Evolutionary conservation across 35 echinoderm and acorn worm species (phyloP), one percentile per base, ranked within the genome.

Genomic region (Nesometra sesokonis): DNA sequence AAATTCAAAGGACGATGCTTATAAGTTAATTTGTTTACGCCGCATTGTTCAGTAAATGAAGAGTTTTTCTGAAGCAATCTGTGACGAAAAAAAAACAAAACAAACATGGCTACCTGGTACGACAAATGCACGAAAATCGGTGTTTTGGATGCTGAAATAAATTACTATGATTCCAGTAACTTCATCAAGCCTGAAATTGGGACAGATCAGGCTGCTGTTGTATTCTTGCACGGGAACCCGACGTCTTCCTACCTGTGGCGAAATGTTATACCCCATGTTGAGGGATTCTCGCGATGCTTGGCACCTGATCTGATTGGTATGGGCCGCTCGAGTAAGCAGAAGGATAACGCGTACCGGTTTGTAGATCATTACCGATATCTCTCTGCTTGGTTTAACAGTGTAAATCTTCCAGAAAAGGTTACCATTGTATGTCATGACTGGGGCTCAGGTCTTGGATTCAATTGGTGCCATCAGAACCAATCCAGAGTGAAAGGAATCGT

Each of bases 231-330:
- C n/a, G n/a, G n/a, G n/a, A n/a, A n/a, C n/a, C n/a, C n/a, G n/a
- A n/a, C n/a, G n/a, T n/a, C n/a, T n/a, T n/a, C n/a, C n/a, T n/a
- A n/a, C n/a, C n/a, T n/a, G 23, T 97, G 94, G 94, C 79, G 94
- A 32, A 86, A 97, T 88, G 78, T 97, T 23, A 93, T 97, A 0
- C n/a, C n/a, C n/a, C n/a, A n/a, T n/a, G n/a, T n/a, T n/a, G n/a
- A n/a, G n/a, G n/a, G n/a, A n/a, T n/a, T 91, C 94, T 33, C 91
- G 81, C 34, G 93, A 37, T 97, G 94, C 57, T 77, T 97, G 35
- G 94, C 94, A n/a, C 94, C 94, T 21, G 94, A 97, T 87, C 84
- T 97, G 39, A 97, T 97, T 36, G 94, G 94, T 3, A 87, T 88
- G 91, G 94, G 94, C 30, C 31, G 91, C 29, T 97, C 94, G 5